Base-by-base conservation (phyloP, 1,140 invertebrate genomes). In the Nasonia vitripennis region DNA sequence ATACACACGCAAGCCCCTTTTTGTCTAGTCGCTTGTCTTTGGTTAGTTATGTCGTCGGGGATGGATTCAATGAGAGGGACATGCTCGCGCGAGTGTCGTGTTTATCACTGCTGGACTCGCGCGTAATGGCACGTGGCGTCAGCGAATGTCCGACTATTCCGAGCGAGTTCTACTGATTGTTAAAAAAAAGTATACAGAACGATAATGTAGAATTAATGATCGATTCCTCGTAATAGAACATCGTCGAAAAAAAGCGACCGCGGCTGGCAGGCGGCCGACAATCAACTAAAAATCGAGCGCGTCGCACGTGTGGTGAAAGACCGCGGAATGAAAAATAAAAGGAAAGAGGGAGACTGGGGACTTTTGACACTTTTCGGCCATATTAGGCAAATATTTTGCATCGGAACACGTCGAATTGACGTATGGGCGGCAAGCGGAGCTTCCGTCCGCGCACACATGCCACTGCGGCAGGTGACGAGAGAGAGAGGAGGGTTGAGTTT, bases 401-500 rank as follows among this genome's bases (percentile, higher is more conserved):
- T 41, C 45, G 2, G 82, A 84, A 68, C 74, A 78, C 74, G 74
- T 71, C 41, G 34, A 73, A 79, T 79, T 80, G 83, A 85, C 78
- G 70, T 70, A 84, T 84, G 55, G 68, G 31, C 81, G 78, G 82
- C 37, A 73, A 82, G 83, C 77, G 48, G 41, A 73, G 86, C 68
- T 86, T 82, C 83, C 79, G 84, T 55, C 45, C 70, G 27, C 70
- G 27, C 23, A 73, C 68, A 37, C 62, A 51, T 34, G 85, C 31
- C n/a, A 6, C 23, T 70, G n/a, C 27, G 41, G 41, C 80, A 51
- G 41, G 45, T 73, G 67, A 71, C 67, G 67, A 20, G 31, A 45
- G 37, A 48, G 41, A 62, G 48, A 73, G 81, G 86, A 84, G 87
- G 87, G 75, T 87, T 78, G 87, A 89, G 89, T 92, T 91, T 91